A percentile compares a stretch with the other conserved stretches of the same genome.
Evolutionary conservation across 2,888 invertebrate genomes (phyloP).

Genomic region (Seira sanloemensis): DNA sequence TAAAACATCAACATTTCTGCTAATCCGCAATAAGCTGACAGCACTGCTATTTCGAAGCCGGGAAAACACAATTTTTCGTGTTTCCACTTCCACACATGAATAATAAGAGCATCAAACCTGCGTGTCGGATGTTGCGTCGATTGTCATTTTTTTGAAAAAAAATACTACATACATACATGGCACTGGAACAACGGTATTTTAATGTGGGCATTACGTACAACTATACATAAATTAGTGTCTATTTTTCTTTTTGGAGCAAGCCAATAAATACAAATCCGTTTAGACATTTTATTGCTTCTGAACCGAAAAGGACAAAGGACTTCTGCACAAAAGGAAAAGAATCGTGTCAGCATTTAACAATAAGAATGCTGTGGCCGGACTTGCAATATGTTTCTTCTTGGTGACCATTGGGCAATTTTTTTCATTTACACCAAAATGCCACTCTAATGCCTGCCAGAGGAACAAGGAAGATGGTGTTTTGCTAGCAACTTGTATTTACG

Average conservation of each 20-base stretch:
- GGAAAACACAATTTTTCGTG: not conserved
- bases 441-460: not conserved
- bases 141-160: not conserved
- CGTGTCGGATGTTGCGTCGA: not conserved
- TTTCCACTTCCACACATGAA: not conserved
- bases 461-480: not conserved
- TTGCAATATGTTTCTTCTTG: too few species aligned
- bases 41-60: too few species aligned
- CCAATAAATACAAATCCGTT: conserved; percentile 65
- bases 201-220: not conserved
- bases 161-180: not conserved
- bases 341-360: too few species aligned
- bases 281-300: conserved; percentile 60
- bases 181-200: not conserved
- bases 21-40: not conserved
- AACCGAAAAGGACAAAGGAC: not conserved
- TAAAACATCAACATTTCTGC: not conserved
- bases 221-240: conserved; percentile 58
- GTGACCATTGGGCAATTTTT: too few species aligned
- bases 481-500: too few species aligned
- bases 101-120: not conserved
- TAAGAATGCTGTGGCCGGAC: too few species aligned
- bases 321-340: too few species aligned
- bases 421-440: not conserved
- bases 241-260: conserved; percentile 35